Evolutionary conservation across 2,797 vertebrate genomes (phyloP).

Genomic region (Lemur catta): DNA sequence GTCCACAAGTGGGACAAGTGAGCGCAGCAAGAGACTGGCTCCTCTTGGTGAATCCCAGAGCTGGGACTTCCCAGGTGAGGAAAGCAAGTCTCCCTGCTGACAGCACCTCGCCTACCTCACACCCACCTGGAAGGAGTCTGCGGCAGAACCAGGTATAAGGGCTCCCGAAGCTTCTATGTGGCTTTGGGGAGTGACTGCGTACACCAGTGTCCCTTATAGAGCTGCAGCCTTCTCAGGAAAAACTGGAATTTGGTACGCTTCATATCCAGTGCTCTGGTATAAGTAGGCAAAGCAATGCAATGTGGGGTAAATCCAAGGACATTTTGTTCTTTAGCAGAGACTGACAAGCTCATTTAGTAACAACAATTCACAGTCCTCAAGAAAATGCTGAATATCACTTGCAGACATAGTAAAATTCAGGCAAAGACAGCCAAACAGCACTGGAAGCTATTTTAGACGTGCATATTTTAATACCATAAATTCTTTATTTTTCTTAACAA

Average conservation of each 20-base stretch:
- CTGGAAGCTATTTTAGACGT: conserved; percentile 58
- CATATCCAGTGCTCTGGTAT: background rate
- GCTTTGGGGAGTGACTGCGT: background rate
- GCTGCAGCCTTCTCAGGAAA: background rate
- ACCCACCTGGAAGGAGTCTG: no score
- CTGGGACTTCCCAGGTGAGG: background rate
- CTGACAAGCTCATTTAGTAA: conserved; percentile 57
- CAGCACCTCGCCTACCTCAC: background rate
- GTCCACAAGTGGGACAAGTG: background rate
- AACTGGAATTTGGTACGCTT: background rate
- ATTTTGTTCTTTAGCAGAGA: conserved; percentile 50
- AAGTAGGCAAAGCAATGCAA: background rate
- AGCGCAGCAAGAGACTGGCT: background rate
- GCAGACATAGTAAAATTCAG: conserved; percentile 63
- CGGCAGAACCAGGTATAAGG: background rate
- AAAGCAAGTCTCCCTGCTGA: accelerated
- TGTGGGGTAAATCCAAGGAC: conserved; percentile 42
- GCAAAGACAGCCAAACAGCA: conserved; percentile 67
- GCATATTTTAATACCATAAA: conserved; percentile 55
- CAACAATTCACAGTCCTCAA: conserved; percentile 61
- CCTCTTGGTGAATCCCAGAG: background rate
- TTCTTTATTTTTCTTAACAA: conserved; percentile 62
- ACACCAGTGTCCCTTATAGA: background rate
- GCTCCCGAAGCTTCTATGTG: background rate
- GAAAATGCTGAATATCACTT: conserved; percentile 80